Percentiles rank a stretch among this genome's conserved stretches.
These are phyloP conservation scores for Drosophila arizonae DNA, from an alignment of 1,140 invertebrate species.

Conservation along the genomic window DNA sequence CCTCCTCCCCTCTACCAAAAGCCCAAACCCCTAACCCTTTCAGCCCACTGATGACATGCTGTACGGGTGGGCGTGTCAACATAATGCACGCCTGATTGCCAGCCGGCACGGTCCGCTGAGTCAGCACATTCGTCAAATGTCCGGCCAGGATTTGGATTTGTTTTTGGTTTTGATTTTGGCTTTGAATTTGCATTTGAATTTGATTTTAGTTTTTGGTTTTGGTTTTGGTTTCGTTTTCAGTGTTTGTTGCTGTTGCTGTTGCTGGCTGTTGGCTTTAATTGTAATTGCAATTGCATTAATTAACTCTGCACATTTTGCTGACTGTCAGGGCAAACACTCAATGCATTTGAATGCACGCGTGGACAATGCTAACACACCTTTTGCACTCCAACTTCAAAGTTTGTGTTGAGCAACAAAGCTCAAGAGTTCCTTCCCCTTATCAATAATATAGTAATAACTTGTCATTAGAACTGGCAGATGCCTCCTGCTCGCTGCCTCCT, in stretches of 20 bases:
- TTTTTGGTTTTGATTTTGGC: background rate
- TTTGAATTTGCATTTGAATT: constrained; percentile 6
- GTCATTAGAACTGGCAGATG: too few relatives aligned
- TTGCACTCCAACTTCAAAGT: background rate
- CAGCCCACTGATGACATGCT: constrained; percentile 19
- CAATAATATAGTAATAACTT: too few relatives aligned
- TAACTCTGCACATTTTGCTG: constrained; percentile 30
- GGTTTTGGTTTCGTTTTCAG: background rate
- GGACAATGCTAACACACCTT: background rate
- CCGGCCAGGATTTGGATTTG: background rate
- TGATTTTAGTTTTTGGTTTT: background rate
- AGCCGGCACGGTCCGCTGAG: constrained; percentile 17
- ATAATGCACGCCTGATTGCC: constrained; percentile 44
- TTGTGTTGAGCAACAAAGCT: background rate
- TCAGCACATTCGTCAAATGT: constrained; percentile 24
- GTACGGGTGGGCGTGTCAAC: constrained; percentile 34
- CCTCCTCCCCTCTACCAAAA: too few relatives aligned
- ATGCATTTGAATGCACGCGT: background rate
- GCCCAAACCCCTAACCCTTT: background rate
- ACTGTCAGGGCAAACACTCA: background rate
- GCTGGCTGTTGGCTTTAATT: background rate
- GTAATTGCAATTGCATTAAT: constrained; percentile 46
- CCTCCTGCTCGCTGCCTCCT: too few relatives aligned
- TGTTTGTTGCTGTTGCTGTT: background rate
- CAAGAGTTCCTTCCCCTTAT: too few relatives aligned